A percentile compares a stretch with the other conserved stretches of the same genome.
Evolutionary conservation across 2,797 vertebrate genomes (phyloP).

Genomic region (Phalanger gymnotis): DNA sequence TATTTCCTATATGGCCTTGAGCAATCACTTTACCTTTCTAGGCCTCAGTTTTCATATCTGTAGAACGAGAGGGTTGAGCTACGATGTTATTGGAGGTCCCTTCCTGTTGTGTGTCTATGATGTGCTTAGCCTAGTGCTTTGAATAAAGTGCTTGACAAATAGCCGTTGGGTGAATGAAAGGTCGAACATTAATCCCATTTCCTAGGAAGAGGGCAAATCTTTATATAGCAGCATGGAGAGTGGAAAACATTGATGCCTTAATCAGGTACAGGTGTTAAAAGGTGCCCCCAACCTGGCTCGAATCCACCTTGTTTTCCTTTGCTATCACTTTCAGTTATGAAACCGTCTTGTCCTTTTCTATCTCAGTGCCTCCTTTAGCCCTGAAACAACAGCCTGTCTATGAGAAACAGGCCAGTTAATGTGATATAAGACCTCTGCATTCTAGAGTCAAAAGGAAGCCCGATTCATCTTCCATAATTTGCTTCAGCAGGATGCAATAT

Average conservation of each 20-base stretch:
- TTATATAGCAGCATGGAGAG: background rate
- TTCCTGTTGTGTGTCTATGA: background rate
- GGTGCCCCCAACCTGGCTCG: background rate
- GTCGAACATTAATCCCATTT: slow-evolving; percentile 49
- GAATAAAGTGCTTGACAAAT: background rate
- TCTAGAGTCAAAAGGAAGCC: slow-evolving; percentile 63
- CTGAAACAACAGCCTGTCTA: slow-evolving; percentile 22
- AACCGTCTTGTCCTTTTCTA: slow-evolving; percentile 35
- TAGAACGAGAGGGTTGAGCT: background rate
- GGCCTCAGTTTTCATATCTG: background rate
- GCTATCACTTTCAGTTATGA: slow-evolving; percentile 40
- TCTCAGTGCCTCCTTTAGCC: slow-evolving; percentile 34
- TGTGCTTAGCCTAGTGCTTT: background rate
- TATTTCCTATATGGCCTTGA: background rate
- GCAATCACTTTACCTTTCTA: background rate
- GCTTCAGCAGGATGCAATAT: slow-evolving; percentile 64
- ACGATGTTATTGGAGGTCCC: background rate
- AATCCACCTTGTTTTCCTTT: background rate
- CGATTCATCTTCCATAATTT: slow-evolving; percentile 76
- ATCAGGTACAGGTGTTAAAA: slow-evolving; percentile 25
- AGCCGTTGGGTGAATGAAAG: background rate
- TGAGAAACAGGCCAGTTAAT: slow-evolving; percentile 61
- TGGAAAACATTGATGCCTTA: slow-evolving; percentile 18
- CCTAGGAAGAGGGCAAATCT: slow-evolving; percentile 34
- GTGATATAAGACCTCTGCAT: slow-evolving; percentile 53